Evolutionary conservation across 2,113 vertebrate species (phyloP).

Genomic region (Rhegmatorhina hoffmannsi): DNA sequence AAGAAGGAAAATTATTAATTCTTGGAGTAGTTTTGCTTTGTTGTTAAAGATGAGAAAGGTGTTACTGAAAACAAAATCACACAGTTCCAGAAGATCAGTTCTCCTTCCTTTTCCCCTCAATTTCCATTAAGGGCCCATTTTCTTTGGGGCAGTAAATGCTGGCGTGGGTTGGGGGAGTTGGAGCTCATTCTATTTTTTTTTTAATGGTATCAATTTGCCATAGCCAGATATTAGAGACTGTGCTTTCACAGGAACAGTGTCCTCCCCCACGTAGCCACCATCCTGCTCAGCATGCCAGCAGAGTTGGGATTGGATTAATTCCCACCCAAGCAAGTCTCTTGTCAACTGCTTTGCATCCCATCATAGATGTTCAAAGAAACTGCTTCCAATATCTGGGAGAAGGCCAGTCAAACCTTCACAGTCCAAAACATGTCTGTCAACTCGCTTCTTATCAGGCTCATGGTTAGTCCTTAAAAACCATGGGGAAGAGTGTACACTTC

Average conservation of each 20-base stretch:
- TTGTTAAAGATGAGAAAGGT: not conserved
- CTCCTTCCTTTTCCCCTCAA: not conserved
- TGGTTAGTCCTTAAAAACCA: not conserved
- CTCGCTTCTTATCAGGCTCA: not conserved
- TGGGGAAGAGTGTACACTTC: not conserved
- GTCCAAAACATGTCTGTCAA: not conserved
- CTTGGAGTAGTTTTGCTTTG: not conserved
- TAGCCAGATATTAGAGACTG: not conserved
- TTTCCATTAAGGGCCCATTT: not conserved
- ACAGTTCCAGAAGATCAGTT: not conserved
- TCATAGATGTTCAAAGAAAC: not conserved
- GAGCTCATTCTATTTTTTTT: not conserved
- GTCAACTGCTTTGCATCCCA: not conserved
- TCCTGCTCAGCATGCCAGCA: accelerated
- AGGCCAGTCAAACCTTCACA: not conserved
- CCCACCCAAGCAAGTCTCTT: not conserved
- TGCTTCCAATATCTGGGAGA: not conserved
- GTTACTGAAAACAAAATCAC: not conserved
- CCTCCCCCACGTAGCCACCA: not conserved
- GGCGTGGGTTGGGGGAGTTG: not conserved
- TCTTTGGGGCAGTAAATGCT: not conserved
- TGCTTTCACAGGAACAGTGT: not conserved
- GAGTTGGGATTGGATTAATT: not conserved
- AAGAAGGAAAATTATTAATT: not conserved
- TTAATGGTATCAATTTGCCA: not conserved